Base-by-base conservation (phyloP, 2,888 invertebrate species). In the Diarsia brunnea region DNA sequence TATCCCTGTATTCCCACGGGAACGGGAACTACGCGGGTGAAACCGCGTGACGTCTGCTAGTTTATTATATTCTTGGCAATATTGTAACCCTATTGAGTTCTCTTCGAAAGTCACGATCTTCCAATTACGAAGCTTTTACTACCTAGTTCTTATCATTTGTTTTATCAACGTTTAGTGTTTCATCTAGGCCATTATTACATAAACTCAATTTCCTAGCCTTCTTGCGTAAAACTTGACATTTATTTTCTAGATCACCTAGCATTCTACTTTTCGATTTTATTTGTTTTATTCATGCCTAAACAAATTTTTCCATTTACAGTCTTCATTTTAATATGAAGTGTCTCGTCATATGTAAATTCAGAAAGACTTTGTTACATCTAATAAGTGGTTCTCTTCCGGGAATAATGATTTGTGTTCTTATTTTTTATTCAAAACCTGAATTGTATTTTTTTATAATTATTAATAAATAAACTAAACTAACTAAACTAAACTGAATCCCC, bases 201-300 rank as follows among this genome's bases (percentile, higher is more conserved):
- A 78, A 85, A 45, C 24, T 71, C 0, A n/a, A 53, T 68, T 70
- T 75, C 77, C 67, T 78, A 63, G 45, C 16, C n/a, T 45, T 24
- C 69, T 87, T 86, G 43, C 68, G 73, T 69, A 78, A 85, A 31
- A n/a, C 38, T 78, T 75, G 69, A 72, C 75, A 76, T 86, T 76
- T 79, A 64, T 53, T 24, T 63, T 38, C 68, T 73, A 68, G 72
- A 64, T 75, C 66, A 66, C 19, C 43, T 38, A 43, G n/a, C 63
- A 65, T 68, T 73, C 55, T 75, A 58, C 31, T 64, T 58, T 68
- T 69, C 8, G 0, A 51, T 49, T 67, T 53, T 38, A 80, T 66
- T 67, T 43, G 27, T 51, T 21, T 38, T 21, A 47, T 69, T 55
- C 31, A 53, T 66, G 21, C 0, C 12, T n/a, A 31, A 10, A 58